phyloP scores from a whole-genome alignment of 2,888 invertebrate species.

The Lepidonotus clava region DNA sequence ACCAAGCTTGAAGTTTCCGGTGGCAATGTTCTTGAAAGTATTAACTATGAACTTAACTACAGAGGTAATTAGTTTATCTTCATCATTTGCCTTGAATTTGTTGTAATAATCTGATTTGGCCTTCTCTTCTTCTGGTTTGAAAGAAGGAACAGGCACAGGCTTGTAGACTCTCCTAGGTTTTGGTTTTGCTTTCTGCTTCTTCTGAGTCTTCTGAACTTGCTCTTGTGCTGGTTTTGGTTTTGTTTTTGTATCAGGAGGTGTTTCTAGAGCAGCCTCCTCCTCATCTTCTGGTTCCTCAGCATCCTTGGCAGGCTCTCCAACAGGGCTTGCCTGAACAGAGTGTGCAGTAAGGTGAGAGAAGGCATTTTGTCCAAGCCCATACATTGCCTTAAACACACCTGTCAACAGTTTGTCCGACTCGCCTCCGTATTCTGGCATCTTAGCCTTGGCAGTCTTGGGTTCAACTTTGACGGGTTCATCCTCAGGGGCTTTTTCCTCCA shows the following conservation, averaged over 20 bases:
- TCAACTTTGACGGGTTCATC: no score
- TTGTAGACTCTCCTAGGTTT: conserved; percentile 12
- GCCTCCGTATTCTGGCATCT: background rate
- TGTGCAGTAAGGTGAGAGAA: no score
- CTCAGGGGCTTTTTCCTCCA: background rate
- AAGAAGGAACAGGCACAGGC: background rate
- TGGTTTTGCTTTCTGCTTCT: background rate
- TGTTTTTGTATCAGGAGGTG: no score
- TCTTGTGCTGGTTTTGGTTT: background rate
- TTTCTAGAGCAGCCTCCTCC: no score
- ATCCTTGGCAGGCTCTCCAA: no score
- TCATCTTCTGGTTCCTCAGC: background rate
- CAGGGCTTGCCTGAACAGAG: no score
- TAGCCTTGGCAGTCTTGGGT: background rate
- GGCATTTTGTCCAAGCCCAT: no score
- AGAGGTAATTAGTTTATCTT: conserved; percentile 3
- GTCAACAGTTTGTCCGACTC: background rate
- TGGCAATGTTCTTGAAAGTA: background rate
- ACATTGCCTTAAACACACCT: background rate
- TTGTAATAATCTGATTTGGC: background rate
- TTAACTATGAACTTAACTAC: background rate
- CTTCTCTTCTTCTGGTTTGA: background rate
- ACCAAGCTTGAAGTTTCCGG: background rate
- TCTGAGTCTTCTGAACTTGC: background rate
- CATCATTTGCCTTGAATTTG: background rate